Base-by-base conservation (phyloP, 2,888 invertebrate genomes). In the Desoria tigrina region DNA sequence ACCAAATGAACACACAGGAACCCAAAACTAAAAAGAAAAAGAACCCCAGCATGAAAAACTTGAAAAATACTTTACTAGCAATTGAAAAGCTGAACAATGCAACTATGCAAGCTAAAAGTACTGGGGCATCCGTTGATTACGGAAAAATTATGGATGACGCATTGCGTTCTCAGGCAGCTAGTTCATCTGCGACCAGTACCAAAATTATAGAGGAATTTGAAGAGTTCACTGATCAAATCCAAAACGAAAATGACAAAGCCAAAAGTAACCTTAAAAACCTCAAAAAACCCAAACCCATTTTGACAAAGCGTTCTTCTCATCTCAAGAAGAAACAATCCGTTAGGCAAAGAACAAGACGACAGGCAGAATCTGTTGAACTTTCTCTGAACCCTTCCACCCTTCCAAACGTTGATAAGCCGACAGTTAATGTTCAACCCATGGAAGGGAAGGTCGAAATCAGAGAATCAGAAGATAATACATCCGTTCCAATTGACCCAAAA, bases 21-120 rank as follows among this genome's bases (percentile, higher is more conserved):
- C 4, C n/a, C 26, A 58, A 54, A 37, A 27, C 37, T 4, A 26
- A 51, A 28, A 58, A 42, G 14, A 49, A 51, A 1, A 57, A 45
- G 14, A 23, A 27, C 2, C 37, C 49, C 28, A 42, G 57, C 11
- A 16, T 57, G 23, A 57, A n/a, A 23, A 57, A 57, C n/a, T 24
- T 57, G 37, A 53, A 63, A 23, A 62, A 65, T 26, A 68, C 68
- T 7, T 28, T 68, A 14, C 51, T 63, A 16, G 68, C 68, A 14
- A 68, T 68, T 51, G 68, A 68, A 50, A 61, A 65, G 21, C 32
- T 68, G 42, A 68, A 68, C 51, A 62, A 65, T 26, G 65, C 54
- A 3, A 65, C 68, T 0, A 28, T 68, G 1, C 39, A 50, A 6
- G 62, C 60, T 11, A 42, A 65, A 45, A 23, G 37, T 2, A 42